These are phyloP conservation scores for Cotesia glomerata DNA, from an alignment of 1,140 invertebrate species.

Conservation along the genomic window DNA sequence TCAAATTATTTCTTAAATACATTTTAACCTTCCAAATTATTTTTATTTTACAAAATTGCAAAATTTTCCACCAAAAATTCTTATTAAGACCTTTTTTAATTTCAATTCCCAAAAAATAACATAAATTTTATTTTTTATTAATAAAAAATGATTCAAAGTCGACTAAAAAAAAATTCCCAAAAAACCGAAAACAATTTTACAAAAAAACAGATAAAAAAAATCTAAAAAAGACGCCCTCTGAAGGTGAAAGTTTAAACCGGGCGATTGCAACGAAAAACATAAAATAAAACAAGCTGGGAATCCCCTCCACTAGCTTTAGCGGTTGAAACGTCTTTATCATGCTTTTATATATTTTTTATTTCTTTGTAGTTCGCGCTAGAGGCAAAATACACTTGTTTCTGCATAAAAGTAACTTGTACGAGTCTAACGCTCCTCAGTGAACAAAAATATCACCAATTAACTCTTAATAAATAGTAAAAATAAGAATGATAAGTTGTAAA, in stretches of 20 bases:
- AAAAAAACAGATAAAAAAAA: not conserved
- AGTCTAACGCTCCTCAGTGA: not conserved
- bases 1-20: too few species aligned
- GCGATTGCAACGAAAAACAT: not conserved
- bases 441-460: too few species aligned
- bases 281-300: not conserved
- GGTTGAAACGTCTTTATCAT: not conserved
- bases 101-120: too few species aligned
- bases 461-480: too few species aligned
- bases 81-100: too few species aligned
- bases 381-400: not conserved
- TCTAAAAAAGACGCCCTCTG: not conserved
- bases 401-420: not conserved
- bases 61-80: too few species aligned
- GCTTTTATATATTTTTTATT: not conserved
- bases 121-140: too few species aligned
- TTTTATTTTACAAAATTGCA: too few species aligned
- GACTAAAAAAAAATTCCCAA: not conserved
- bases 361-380: not conserved
- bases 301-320: not conserved
- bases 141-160: too few species aligned
- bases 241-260: not conserved
- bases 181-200: not conserved
- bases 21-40: too few species aligned
- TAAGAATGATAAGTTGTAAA: not conserved